A percentile compares a stretch with the other conserved stretches of the same genome.
Evolutionary conservation across 2,113 vertebrate genomes (phyloP).

Genomic region (Xiphias gladius): DNA sequence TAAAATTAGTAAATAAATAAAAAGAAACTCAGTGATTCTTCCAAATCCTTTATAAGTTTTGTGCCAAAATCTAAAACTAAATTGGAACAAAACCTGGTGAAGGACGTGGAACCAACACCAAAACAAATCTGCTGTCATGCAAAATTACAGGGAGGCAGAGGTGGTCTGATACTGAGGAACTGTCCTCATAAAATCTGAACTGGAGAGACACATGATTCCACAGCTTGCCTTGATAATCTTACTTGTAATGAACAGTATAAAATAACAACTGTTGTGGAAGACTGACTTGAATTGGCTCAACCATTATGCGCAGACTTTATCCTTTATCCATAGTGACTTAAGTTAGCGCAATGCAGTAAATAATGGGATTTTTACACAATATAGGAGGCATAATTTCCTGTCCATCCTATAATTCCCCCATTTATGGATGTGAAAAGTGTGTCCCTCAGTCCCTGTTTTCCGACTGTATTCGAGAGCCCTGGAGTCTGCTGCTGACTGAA

Average conservation of each 20-base stretch:
- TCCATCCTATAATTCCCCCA: background rate
- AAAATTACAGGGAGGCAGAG: slow-evolving; percentile 2
- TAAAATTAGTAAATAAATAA: too few species aligned
- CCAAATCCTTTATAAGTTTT: background rate
- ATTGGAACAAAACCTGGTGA: slow-evolving; percentile 23
- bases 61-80: slow-evolving; percentile 23
- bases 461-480: slow-evolving; percentile 24
- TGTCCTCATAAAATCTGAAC: slow-evolving; percentile 32
- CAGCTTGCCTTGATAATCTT: slow-evolving; percentile 29
- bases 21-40: background rate
- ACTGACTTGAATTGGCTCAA: background rate
- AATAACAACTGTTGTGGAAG: slow-evolving; percentile 6
- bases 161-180: slow-evolving; percentile 4
- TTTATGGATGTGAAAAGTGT: slow-evolving; percentile 30
- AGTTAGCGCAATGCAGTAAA: slow-evolving; percentile 11
- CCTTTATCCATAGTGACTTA: slow-evolving; percentile 3
- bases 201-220: background rate
- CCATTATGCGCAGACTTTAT: background rate
- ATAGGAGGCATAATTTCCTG: background rate
- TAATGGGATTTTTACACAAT: background rate
- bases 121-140: slow-evolving; percentile 39
- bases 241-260: background rate
- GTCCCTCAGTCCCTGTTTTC: slow-evolving; percentile 24
- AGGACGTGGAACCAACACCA: slow-evolving; percentile 23
- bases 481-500: slow-evolving; percentile 51